Evolutionary conservation across 2,888 invertebrate species (phyloP).

Genomic region (Zhuqinia jingwanae): DNA sequence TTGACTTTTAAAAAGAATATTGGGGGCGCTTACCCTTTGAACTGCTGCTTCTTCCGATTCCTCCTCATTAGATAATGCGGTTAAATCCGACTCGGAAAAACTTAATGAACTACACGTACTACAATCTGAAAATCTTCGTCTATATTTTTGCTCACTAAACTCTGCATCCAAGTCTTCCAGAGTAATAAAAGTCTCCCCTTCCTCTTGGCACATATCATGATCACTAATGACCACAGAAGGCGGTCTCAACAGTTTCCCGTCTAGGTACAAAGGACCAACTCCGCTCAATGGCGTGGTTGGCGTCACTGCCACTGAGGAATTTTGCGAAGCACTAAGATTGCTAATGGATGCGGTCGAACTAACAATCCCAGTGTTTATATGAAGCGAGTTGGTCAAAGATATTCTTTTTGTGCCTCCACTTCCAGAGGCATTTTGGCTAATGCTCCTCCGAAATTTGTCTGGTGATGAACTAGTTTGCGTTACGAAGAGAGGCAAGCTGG

Average conservation of each 20-base stretch:
- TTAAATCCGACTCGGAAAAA: constrained; percentile 77
- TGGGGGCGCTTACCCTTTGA: constrained; percentile 53
- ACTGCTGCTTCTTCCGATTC: constrained; percentile 74
- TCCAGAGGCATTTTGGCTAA: constrained; percentile 30
- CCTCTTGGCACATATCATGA: constrained; percentile 78
- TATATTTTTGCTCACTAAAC: constrained; percentile 66
- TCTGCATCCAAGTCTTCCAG: constrained; percentile 78
- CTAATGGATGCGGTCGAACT: constrained; percentile 24
- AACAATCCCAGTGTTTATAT: constrained; percentile 55
- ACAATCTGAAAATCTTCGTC: constrained; percentile 78
- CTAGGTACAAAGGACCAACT: constrained; percentile 44
- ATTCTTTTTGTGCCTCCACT: constrained; percentile 49
- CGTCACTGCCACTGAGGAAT: constrained; percentile 38
- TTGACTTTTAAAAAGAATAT: background rate
- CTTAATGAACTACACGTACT: constrained; percentile 78
- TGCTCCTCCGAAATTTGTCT: constrained; percentile 53
- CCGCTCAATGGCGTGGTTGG: constrained; percentile 55
- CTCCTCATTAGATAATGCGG: constrained; percentile 74
- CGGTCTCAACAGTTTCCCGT: constrained; percentile 74
- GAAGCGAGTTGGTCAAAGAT: constrained; percentile 13
- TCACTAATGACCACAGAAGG: constrained; percentile 79
- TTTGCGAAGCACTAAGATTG: constrained; percentile 37
- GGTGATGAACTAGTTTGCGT: constrained; percentile 10
- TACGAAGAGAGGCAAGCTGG: constrained; percentile 45
- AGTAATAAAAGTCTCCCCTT: constrained; percentile 73